Base-by-base conservation (phyloP, 2,888 invertebrate genomes). In the Elmis aenea region DNA sequence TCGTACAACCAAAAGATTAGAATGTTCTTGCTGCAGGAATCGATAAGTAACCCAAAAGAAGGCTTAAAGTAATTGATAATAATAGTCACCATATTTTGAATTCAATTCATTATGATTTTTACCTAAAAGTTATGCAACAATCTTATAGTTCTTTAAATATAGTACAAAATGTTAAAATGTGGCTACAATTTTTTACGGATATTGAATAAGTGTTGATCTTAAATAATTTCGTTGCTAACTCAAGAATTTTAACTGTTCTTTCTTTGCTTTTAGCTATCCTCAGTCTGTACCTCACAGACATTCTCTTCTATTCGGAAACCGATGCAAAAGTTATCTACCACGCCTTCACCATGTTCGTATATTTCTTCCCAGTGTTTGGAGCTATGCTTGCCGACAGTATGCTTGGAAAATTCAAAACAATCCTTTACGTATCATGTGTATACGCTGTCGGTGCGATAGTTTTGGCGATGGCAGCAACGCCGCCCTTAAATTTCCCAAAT, bases 241-340 rank as follows among this genome's bases (percentile, higher is more conserved):
- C n/a, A n/a, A n/a, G n/a, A n/a, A 18, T 18, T 18, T 18, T 18
- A 18, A 18, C 5, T 18, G 8, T 43, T 50, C 52, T 73, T n/a
- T n/a, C n/a, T n/a, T n/a, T n/a, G n/a, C n/a, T n/a, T 74, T 25
- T 71, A 97, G 96, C 96, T n/a, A 85, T 96, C 52, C 75, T 99
- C 52, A 84, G 87, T 22, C 68, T 96, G 15, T 99, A 95, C 70
- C 77, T 97, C 33, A 80, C 79, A 9, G 79, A 85, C 48, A 83
- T 86, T 58, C 70, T 97, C 45, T 68, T 72, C 0, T 92, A 83
- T 66, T 64, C 68, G 10, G 81, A 85, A 54, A 76, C 85, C 50
- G 74, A 77, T 0, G 80, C 95, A 0, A 94, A 90, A 1, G 79
- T 91, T 33, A 75, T 93, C 37, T 97, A 87, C 68, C 97, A 97